Evolutionary conservation across 2,797 vertebrate genomes (phyloP).

Genomic region (Tamandua tetradactyla): DNA sequence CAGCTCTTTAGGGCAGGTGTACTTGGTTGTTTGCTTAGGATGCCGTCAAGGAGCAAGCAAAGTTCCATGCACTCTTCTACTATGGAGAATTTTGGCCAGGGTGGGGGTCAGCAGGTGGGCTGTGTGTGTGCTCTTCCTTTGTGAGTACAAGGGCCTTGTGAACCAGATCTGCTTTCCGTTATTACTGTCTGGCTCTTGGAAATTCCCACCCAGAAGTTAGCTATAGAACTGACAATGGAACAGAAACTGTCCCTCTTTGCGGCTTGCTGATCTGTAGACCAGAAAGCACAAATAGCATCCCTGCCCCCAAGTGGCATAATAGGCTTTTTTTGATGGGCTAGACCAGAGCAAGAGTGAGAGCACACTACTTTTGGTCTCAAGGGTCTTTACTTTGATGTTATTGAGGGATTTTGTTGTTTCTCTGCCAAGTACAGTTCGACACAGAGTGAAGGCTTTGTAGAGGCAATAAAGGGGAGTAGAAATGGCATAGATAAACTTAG

Average conservation of each 20-base stretch:
- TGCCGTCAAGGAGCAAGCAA: background rate
- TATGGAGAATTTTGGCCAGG: background rate
- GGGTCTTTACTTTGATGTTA: background rate
- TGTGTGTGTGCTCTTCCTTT: background rate
- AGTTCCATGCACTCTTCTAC: background rate
- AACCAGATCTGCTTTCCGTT: background rate
- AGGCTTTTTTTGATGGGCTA: background rate
- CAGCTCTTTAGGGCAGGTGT: background rate
- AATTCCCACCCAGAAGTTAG: background rate
- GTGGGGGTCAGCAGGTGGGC: background rate
- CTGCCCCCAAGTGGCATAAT: background rate
- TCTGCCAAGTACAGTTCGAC: background rate
- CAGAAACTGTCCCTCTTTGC: background rate
- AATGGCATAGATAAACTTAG: background rate
- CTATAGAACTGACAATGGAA: background rate
- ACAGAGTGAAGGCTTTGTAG: background rate
- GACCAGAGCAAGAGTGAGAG: background rate
- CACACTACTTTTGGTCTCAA: fast-evolving
- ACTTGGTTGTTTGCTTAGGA: background rate
- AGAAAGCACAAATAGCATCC: background rate
- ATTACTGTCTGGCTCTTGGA: background rate
- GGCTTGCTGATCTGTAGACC: background rate
- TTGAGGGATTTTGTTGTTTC: background rate
- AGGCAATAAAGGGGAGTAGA: background rate
- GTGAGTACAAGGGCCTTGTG: background rate